Evolutionary conservation across 2,888 invertebrate genomes (phyloP), one percentile per base, ranked within the genome.

Genomic region (Lasiommata megera): DNA sequence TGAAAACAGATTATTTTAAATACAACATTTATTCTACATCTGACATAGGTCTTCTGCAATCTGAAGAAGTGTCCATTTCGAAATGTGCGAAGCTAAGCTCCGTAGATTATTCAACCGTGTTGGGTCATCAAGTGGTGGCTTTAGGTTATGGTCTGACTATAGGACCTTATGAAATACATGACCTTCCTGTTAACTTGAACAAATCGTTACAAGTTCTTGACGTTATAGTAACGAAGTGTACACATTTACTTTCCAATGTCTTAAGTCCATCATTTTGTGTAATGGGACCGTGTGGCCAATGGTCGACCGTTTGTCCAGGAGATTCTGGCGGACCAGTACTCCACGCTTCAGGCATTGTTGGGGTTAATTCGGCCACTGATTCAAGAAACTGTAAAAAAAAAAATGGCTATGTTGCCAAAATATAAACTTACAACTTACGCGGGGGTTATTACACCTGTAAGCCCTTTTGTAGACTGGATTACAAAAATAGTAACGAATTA

Each of bases 301-400:
- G 43, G 54, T 37, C 54, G 3, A 3, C 44, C 29, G 16, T 44
- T 0, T 29, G 37, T 14, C 58, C 43, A 3, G 54, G 58, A 5
- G 58, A 58, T 17, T 58, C 58, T 0, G 58, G 58, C 3, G 58
- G 50, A 11, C 54, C 58, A 1, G 18, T n/a, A n/a, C n/a, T n/a
- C n/a, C n/a, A n/a, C n/a, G n/a, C n/a, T n/a, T n/a, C n/a, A n/a
- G n/a, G n/a, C n/a, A n/a, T n/a, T n/a, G n/a, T n/a, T n/a, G n/a
- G n/a, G n/a, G n/a, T n/a, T n/a, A n/a, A n/a, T n/a, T n/a, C n/a
- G n/a, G n/a, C n/a, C n/a, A n/a, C n/a, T n/a, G n/a, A n/a, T n/a
- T n/a, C n/a, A n/a, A n/a, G n/a, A n/a, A n/a, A n/a, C n/a, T n/a
- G n/a, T n/a, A n/a, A n/a, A n/a, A n/a, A n/a, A n/a, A n/a, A n/a